Evolutionary conservation across 2,888 invertebrate species (phyloP).

Genomic region (Aleiodes alternator): DNA sequence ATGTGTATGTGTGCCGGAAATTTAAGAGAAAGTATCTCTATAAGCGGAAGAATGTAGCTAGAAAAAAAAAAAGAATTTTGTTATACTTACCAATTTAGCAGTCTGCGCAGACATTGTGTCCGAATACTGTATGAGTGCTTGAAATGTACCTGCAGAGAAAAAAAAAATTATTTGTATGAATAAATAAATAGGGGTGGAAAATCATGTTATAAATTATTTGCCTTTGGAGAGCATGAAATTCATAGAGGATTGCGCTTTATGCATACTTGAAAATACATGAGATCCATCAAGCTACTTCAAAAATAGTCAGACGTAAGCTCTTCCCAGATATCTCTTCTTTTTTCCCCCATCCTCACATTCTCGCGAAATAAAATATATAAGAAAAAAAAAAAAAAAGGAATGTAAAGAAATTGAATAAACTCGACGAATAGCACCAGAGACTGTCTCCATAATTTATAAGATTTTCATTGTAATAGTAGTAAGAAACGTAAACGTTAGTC

Average conservation of each 20-base stretch:
- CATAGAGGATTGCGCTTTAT: slow-evolving; percentile 13
- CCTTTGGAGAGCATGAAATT: not conserved
- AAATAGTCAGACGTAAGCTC: no score
- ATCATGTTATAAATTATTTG: slow-evolving; percentile 28
- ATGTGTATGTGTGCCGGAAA: slow-evolving; percentile 53
- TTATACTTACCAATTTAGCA: slow-evolving; percentile 90
- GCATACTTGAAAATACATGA: slow-evolving; percentile 22
- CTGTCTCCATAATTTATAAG: slow-evolving; percentile 37
- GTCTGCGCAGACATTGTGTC: slow-evolving; percentile 98
- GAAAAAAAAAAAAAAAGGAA: not conserved
- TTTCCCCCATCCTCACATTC: not conserved
- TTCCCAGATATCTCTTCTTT: no score
- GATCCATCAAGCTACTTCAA: slow-evolving; percentile 18
- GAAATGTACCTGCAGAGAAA: slow-evolving; percentile 88
- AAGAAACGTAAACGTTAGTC: slow-evolving; percentile 36
- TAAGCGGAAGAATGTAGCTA: slow-evolving; percentile 29
- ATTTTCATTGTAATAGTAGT: slow-evolving; percentile 37
- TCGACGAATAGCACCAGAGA: slow-evolving; percentile 34
- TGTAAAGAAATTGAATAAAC: slow-evolving; percentile 22
- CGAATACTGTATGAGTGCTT: slow-evolving; percentile 99
- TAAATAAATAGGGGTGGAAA: slow-evolving; percentile 15
- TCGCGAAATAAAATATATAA: no score
- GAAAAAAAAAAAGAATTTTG: slow-evolving; percentile 15
- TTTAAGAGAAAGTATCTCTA: slow-evolving; percentile 49
- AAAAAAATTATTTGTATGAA: slow-evolving; percentile 26